A percentile compares a stretch with the other conserved stretches of the same genome.
Evolutionary conservation across 2,888 invertebrate genomes (phyloP).

Genomic region (Drosophila formosana): DNA sequence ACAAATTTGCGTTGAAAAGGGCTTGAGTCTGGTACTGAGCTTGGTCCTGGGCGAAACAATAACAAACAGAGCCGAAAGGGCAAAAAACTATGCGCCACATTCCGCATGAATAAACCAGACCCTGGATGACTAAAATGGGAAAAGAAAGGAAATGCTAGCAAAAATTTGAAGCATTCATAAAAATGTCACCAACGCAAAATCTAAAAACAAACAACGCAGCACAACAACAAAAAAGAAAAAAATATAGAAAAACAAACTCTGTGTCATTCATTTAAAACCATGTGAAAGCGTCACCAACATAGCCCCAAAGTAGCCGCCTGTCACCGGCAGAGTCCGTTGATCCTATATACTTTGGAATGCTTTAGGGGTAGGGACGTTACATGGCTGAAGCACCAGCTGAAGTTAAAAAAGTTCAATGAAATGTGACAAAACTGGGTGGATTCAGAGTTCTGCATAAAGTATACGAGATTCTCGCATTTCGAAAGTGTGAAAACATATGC

Average conservation of each 20-base stretch:
- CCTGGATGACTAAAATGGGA: constrained; percentile 21
- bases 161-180: constrained; percentile 79
- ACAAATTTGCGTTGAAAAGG: constrained; percentile 80
- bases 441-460: constrained; percentile 43
- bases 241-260: constrained; percentile 60
- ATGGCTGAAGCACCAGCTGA: constrained; percentile 8
- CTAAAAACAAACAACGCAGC: constrained; percentile 71
- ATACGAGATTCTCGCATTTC: constrained; percentile 34
- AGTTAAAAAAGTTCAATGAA: constrained; percentile 67
- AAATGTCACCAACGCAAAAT: constrained; percentile 73
- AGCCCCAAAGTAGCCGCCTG: constrained; percentile 72
- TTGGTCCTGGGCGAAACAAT: constrained; percentile 64
- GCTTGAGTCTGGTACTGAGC: constrained; percentile 52
- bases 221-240: constrained; percentile 19
- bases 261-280: constrained; percentile 79
- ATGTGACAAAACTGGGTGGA: constrained; percentile 72
- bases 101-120: constrained; percentile 73
- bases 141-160: constrained; percentile 58
- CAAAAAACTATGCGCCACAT: constrained; percentile 79
- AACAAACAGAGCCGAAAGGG: constrained; percentile 69
- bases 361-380: background rate
- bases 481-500: constrained; percentile 60
- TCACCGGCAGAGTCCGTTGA: constrained; percentile 49
- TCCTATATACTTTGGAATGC: background rate
- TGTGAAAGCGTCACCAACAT: constrained; percentile 74